Evolutionary conservation across 2,113 vertebrate species (phyloP).

Genomic region (Toxotes jaculatrix): DNA sequence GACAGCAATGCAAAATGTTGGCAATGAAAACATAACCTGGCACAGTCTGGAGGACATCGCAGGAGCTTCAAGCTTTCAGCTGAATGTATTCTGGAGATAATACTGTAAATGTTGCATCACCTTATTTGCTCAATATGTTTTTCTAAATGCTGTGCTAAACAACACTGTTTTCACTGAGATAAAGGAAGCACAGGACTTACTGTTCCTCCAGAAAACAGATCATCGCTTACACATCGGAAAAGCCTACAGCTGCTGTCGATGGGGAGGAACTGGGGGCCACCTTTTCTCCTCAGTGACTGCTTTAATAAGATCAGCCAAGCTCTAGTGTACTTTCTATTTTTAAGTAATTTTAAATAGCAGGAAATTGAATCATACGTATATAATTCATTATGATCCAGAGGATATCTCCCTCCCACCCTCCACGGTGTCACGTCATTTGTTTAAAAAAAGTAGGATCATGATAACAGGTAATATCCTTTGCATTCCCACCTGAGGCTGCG

Average conservation of each 20-base stretch:
- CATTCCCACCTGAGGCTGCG: background rate
- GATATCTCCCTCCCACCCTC: background rate
- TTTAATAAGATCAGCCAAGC: background rate
- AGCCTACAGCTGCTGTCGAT: background rate
- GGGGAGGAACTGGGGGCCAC: background rate
- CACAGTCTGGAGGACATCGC: background rate
- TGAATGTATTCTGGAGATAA: constrained; percentile 15
- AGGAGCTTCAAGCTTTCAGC: constrained; percentile 6
- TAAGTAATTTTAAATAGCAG: background rate
- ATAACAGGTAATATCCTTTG: background rate
- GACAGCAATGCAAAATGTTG: background rate
- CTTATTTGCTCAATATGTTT: constrained; percentile 1
- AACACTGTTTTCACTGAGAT: background rate
- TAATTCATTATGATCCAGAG: background rate
- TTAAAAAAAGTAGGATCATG: constrained; percentile 11
- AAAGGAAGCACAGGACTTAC: background rate
- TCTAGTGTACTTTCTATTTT: background rate
- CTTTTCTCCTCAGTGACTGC: background rate
- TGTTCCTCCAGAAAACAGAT: background rate
- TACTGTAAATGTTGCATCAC: constrained; percentile 27
- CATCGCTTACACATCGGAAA: background rate
- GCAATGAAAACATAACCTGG: background rate
- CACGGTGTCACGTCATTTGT: background rate
- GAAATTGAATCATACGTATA: background rate
- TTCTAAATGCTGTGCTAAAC: constrained; percentile 13